These are phyloP conservation scores for Acrossocheilus wenchowensis DNA, from an alignment of 2,797 vertebrate species.

Conservation along the genomic window DNA sequence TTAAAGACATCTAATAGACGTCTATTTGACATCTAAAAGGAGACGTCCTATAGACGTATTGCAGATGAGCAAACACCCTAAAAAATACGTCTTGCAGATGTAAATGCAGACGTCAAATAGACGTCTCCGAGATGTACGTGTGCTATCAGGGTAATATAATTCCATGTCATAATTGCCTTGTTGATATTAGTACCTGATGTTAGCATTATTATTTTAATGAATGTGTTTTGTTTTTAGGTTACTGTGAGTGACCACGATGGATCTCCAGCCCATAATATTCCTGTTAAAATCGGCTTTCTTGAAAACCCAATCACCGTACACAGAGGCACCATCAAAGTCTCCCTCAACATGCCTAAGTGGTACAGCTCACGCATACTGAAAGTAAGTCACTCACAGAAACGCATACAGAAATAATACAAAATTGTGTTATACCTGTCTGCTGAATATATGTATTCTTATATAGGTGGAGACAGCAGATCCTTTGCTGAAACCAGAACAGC, in stretches of 20 bases:
- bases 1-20: no score
- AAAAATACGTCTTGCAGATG: no score
- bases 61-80: no score
- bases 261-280: conserved; percentile 65
- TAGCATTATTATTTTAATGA: background rate
- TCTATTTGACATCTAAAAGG: no score
- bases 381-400: conserved; percentile 61
- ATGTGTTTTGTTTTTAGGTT: conserved; percentile 63
- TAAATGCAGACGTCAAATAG: no score
- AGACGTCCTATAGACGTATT: no score
- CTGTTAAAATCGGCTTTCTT: conserved; percentile 66
- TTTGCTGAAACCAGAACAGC: conserved; percentile 70
- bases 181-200: background rate
- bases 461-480: conserved; percentile 70
- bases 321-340: conserved; percentile 48
- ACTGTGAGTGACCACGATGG: conserved; percentile 75
- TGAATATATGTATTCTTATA: background rate
- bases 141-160: no score
- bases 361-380: conserved; percentile 50
- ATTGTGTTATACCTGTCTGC: background rate
- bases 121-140: no score
- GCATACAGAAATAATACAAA: background rate
- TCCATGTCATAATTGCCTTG: background rate
- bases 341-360: conserved; percentile 69
- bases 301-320: conserved; percentile 25